Percentiles rank a stretch among this genome's conserved stretches.
Conservation (phyloP, 2,888 invertebrate genomes). For the Lasioglossum morio region DNA sequence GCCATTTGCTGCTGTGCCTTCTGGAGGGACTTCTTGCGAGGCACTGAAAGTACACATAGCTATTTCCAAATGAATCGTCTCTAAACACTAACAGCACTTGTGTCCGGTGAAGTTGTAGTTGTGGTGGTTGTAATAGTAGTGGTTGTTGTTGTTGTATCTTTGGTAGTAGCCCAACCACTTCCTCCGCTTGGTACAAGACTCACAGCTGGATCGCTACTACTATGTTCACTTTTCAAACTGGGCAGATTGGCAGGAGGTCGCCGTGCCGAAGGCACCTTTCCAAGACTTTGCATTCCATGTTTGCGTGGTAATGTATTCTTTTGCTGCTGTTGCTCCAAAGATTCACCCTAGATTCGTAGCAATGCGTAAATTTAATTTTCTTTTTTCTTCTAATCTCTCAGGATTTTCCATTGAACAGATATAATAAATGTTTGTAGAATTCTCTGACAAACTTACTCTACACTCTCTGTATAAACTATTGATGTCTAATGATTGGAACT, state of each 20-base stretch:
- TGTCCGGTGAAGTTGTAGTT: conserved; percentile 77
- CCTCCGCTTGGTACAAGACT: conserved; percentile 92
- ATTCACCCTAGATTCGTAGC: conserved; percentile 89
- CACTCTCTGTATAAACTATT: conserved; percentile 97
- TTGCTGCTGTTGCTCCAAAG: conserved; percentile 94
- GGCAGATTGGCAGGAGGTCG: conserved; percentile 99
- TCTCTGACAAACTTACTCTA: conserved; percentile 87
- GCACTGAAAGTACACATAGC: background rate
- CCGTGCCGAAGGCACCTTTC: conserved; percentile 99
- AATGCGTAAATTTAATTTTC: conserved; percentile 38
- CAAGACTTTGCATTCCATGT: conserved; percentile 99
- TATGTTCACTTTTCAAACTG: conserved; percentile 98
- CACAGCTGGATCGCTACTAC: conserved; percentile 91
- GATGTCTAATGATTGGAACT: conserved; percentile 98
- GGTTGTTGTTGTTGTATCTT: conserved; percentile 85
- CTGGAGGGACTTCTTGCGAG: too few species aligned
- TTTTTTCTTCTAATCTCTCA: conserved; percentile 6
- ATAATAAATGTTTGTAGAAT: conserved; percentile 26
- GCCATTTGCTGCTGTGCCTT: too few species aligned
- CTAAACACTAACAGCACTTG: conserved; percentile 75
- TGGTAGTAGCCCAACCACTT: conserved; percentile 91
- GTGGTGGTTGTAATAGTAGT: conserved; percentile 79
- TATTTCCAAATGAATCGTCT: background rate
- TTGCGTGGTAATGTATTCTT: conserved; percentile 96
- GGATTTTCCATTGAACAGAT: background rate